These are phyloP conservation scores for Drosophila monieri DNA, from an alignment of 2,888 invertebrate genomes.

Conservation along the genomic window DNA sequence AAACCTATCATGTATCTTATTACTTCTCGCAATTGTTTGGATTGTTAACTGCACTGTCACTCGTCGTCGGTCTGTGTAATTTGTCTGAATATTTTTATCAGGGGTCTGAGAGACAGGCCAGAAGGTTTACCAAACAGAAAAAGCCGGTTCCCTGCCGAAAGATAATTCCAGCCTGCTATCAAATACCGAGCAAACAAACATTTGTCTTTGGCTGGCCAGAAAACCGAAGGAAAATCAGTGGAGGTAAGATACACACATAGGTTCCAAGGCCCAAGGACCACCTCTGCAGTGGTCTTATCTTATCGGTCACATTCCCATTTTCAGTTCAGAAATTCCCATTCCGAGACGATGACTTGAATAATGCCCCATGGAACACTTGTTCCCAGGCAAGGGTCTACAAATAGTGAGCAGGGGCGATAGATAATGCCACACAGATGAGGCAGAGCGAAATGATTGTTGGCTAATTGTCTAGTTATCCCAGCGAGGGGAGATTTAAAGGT, in stretches of 20 bases:
- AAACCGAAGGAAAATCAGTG: neutral
- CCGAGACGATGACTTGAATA: constrained; percentile 49
- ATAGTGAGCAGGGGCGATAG: constrained; percentile 9
- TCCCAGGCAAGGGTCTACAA: constrained; percentile 47
- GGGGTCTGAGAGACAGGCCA: constrained; percentile 15
- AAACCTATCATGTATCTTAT: constrained; percentile 11
- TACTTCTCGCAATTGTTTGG: constrained; percentile 9
- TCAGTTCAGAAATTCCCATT: constrained; percentile 8
- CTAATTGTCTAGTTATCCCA: constrained; percentile 40
- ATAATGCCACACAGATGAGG: constrained; percentile 20
- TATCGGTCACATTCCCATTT: constrained; percentile 33
- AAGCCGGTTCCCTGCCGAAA: constrained; percentile 13
- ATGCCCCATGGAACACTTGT: constrained; percentile 61
- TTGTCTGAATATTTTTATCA: constrained; percentile 49
- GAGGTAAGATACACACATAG: neutral
- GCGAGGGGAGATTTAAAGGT: constrained; percentile 8
- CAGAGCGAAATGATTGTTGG: constrained; percentile 36
- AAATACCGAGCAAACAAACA: constrained; percentile 64
- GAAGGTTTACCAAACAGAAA: neutral
- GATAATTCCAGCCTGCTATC: constrained; percentile 46
- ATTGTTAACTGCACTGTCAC: constrained; percentile 44
- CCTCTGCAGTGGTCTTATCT: constrained; percentile 38
- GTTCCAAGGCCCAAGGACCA: constrained; percentile 56
- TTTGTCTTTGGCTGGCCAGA: constrained; percentile 57
- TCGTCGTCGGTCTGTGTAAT: constrained; percentile 30